These are phyloP conservation scores for Rhadinocentrus ornatus DNA, from an alignment of 2,797 vertebrate genomes.

Conservation along the genomic window DNA sequence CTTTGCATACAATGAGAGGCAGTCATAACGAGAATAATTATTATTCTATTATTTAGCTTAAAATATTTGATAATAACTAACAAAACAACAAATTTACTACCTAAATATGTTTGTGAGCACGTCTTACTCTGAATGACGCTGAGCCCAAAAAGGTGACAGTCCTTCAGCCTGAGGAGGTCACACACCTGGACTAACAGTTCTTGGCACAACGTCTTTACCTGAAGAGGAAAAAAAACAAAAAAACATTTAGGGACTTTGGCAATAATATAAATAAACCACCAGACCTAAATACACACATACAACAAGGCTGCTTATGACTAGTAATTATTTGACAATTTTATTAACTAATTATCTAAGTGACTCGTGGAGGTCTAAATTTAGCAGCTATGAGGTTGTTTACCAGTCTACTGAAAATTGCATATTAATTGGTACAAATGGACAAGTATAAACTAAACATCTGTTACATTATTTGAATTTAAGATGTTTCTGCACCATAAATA, in stretches of 20 bases:
- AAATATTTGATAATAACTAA: neutral
- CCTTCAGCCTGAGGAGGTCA: conserved; percentile 95
- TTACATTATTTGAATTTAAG: neutral
- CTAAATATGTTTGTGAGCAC: neutral
- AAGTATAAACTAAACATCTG: too few species aligned
- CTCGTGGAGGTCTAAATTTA: neutral
- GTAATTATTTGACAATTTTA: neutral
- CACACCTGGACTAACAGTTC: conserved; percentile 96
- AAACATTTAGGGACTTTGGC: neutral
- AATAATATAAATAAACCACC: neutral
- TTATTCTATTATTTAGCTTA: neutral
- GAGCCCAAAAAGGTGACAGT: conserved; percentile 97
- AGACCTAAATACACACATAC: neutral
- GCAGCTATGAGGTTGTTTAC: neutral
- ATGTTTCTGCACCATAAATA: neutral
- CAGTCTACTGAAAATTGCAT: neutral
- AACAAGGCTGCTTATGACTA: neutral
- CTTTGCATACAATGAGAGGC: conserved; percentile 49
- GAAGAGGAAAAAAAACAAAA: conserved; percentile 27
- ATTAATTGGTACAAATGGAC: neutral
- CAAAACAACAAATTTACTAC: neutral
- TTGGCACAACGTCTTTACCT: conserved; percentile 97
- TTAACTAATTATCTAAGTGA: neutral
- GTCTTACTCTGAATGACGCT: conserved; percentile 97
- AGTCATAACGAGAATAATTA: conserved; percentile 30